Conservation (phyloP, 1,140 invertebrate genomes). For the Dendrolimus kikuchii region DNA sequence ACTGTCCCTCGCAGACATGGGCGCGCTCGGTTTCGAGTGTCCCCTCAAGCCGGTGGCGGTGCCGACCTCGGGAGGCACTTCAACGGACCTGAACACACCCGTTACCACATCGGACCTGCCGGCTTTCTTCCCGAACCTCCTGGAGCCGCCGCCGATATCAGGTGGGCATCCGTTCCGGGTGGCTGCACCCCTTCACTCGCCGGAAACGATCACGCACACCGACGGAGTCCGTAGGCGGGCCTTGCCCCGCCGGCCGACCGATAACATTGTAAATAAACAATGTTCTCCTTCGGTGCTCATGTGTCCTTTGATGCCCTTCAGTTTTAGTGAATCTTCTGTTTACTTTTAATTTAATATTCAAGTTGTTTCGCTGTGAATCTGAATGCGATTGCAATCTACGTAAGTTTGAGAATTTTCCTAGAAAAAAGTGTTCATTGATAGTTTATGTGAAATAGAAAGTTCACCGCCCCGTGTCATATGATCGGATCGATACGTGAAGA, state of each 20-base stretch:
- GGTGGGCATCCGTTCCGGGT: slow-evolving; percentile 73
- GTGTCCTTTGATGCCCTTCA: slow-evolving; percentile 23
- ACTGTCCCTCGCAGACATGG: slow-evolving; percentile 59
- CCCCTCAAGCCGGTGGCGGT: slow-evolving; percentile 80
- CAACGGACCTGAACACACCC: slow-evolving; percentile 63
- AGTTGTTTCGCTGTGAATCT: too few relatives aligned
- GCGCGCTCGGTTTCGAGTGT: slow-evolving; percentile 57
- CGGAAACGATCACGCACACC: slow-evolving; percentile 12
- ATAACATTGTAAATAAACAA: slow-evolving; percentile 64
- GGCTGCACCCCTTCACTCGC: slow-evolving; percentile 4
- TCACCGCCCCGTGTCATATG: slow-evolving; percentile 32
- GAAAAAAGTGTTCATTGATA: slow-evolving; percentile 21
- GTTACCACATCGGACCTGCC: slow-evolving; percentile 61
- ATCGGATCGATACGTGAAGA: slow-evolving; percentile 44
- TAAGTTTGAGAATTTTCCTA: not conserved
- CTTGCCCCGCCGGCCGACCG: slow-evolving; percentile 31
- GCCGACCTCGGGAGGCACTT: slow-evolving; percentile 75
- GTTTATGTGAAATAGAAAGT: slow-evolving; percentile 58
- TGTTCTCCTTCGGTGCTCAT: slow-evolving; percentile 17
- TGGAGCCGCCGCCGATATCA: slow-evolving; percentile 90
- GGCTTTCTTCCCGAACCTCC: slow-evolving; percentile 72
- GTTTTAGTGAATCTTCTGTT: not conserved
- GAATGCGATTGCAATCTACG: too few relatives aligned
- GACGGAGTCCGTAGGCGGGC: slow-evolving; percentile 31
- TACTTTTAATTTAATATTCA: too few relatives aligned